A percentile compares a stretch with the other conserved stretches of the same genome.
phyloP scores from a whole-genome alignment of 2,113 vertebrate species.

The Harpagus bidentatus region DNA sequence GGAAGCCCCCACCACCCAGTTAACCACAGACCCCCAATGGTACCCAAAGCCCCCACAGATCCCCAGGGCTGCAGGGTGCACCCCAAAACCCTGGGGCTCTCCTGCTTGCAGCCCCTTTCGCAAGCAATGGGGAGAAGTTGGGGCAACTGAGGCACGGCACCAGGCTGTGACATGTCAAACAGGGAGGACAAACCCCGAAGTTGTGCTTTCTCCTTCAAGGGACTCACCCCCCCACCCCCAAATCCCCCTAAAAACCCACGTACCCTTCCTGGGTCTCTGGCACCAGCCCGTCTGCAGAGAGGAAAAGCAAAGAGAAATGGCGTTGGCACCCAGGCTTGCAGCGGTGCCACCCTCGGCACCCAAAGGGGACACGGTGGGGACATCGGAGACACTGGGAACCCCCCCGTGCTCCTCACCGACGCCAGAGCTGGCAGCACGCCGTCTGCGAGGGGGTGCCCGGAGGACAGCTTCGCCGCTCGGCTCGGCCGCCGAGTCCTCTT shows the following conservation, averaged over 20 bases:
- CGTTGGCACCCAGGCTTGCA: not conserved
- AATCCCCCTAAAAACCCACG: not conserved
- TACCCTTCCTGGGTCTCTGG: not conserved
- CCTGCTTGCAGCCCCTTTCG: not conserved
- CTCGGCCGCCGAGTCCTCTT: not conserved
- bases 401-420: not conserved
- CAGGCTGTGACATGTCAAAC: not conserved
- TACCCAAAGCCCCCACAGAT: not conserved
- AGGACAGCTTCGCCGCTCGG: not conserved
- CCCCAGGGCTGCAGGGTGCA: not conserved
- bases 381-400: not conserved
- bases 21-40: not conserved
- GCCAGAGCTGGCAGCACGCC: not conserved
- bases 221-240: not conserved
- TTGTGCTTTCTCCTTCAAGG: not conserved
- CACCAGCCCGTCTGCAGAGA: not conserved
- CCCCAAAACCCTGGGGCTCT: not conserved
- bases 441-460: not conserved
- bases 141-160: not conserved
- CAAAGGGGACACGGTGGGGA: not conserved
- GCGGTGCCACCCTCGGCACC: not conserved
- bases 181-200: not conserved
- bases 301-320: not conserved
- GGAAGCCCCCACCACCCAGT: not conserved
- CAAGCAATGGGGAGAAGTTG: not conserved